Evolutionary conservation across 2,797 vertebrate genomes (phyloP), one percentile per base, ranked within the genome.

Genomic region (Percopsis omiscomaycus): DNA sequence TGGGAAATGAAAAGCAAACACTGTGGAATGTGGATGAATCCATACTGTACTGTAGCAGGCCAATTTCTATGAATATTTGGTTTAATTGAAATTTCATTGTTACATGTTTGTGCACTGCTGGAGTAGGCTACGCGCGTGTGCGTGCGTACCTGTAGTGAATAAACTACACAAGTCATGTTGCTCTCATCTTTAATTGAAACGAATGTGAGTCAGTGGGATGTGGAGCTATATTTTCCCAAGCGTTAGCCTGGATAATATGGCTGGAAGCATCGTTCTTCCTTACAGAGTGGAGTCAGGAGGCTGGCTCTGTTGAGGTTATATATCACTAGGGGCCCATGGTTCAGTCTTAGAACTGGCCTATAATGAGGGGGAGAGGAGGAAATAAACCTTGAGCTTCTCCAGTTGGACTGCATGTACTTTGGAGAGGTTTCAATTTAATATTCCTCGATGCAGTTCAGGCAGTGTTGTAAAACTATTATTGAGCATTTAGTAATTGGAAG

Each of bases 291-390:
- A 60, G 59, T 61, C 71, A 42, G 63, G 73, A 74, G 62, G 56
- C 68, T 58, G 70, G 49, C 69, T 73, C 66, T 82, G 71, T 70
- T 71, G 60, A 69, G 77, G 79, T 85, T 88, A 75, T 87, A 85
- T 88, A 89, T 91, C 88, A 87, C 74, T 61, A 60, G 82, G 84
- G 87, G 74, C 73, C 86, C 80, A 66, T 67, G 57, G 77, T 75
- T 86, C 73, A 68, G 49, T 70, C 69, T 75, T 68, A 84, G 86
- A 86, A 48, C 78, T 70, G 81, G 74, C 73, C 69, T 77, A 74
- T 89, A 86, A 88, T 81, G 80, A 85, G 71, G 71, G 56, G 61
- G 68, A 76, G 68, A 75, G 75, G 74, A 84, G 71, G 84, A 83
- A 89, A 82, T 68, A 75, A 86, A 80, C 68, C 65, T 66, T 48